Base-by-base conservation (phyloP, 2,797 vertebrate species). In the Gambusia yucatana region DNA sequence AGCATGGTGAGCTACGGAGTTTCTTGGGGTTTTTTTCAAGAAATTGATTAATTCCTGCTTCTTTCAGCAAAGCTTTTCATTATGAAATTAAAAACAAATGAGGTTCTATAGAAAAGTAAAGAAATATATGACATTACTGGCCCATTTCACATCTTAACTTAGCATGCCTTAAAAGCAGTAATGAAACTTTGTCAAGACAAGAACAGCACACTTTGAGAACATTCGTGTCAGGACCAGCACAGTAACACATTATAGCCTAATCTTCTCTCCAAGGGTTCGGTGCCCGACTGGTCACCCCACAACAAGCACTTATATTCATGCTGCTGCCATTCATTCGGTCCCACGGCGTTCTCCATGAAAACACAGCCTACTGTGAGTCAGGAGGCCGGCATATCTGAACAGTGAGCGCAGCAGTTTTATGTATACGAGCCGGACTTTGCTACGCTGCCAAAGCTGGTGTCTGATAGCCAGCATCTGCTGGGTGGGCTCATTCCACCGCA, bases 391-490 rank as follows among this genome's bases (percentile, higher is more conserved):
- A 67, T 83, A 73, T 74, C 65, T 79, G 72, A 33, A 73, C 6
- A 4, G 67, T 78, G 82, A 83, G 63, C 43, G 22, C 77, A 80
- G 73, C 69, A 43, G 75, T 81, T 59, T 88, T 44, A 83, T 75
- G 80, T 61, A 20, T 73, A 74, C 41, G 1, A 43, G 77, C 44
- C n/a, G 77, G 46, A 76, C 81, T 79, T 46, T 14, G 63, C 20
- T 79, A 76, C n/a, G 5, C 67, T 75, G 79, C 79, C 84, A 75
- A 69, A 22, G 2, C 73, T 48, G 75, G 92, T 89, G 86, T 93
- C 90, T 87, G 77, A 88, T 93, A 84, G 89, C 91, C 80, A 87
- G 78, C 77, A 88, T 92, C 73, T 92, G 91, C 90, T 90, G 77
- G 78, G 81, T 90, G 84, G 79, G 81, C 86, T 91, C 84, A 91